A percentile compares a stretch with the other conserved stretches of the same genome.
These are phyloP conservation scores for Odontamblyopus lacepedii DNA, from an alignment of 2,797 vertebrate genomes.

Conservation along the genomic window DNA sequence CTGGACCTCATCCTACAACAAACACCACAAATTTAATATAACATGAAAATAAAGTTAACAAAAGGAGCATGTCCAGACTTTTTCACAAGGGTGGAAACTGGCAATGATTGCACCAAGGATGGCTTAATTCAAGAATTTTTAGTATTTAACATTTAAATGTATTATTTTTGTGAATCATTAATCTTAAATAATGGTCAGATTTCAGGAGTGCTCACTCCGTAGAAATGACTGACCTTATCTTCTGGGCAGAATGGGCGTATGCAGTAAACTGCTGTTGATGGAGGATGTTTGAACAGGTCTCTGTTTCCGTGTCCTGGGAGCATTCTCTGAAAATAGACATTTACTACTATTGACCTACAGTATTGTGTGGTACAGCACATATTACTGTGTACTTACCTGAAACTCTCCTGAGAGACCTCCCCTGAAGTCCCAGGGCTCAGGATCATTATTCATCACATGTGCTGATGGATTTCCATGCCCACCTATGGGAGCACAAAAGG, in stretches of 20 bases:
- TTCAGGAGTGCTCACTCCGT: no score
- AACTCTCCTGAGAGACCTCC: conserved; percentile 99
- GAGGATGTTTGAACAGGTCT: conserved; percentile 92
- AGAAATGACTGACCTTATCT: conserved; percentile 84
- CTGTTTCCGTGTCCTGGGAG: conserved; percentile 95
- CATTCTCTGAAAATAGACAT: conserved; percentile 83
- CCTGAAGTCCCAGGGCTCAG: conserved; percentile 98
- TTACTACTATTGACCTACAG: background rate
- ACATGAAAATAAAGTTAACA: background rate
- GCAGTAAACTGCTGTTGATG: conserved; percentile 87
- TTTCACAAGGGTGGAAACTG: no score
- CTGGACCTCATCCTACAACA: conserved; percentile 84
- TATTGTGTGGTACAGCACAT: background rate
- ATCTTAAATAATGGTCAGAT: no score
- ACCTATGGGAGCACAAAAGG: conserved; percentile 70
- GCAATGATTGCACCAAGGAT: no score
- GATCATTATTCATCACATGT: conserved; percentile 90
- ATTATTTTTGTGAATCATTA: no score
- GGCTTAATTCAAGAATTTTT: no score
- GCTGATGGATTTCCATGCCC: conserved; percentile 86
- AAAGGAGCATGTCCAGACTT: background rate
- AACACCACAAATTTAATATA: conserved; percentile 32
- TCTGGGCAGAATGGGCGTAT: conserved; percentile 89
- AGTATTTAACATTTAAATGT: no score
- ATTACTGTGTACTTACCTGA: conserved; percentile 82